Evolutionary conservation across 92 coral and sea anemone species (phyloP).

Genomic region (Palythoa caribaeorum): DNA sequence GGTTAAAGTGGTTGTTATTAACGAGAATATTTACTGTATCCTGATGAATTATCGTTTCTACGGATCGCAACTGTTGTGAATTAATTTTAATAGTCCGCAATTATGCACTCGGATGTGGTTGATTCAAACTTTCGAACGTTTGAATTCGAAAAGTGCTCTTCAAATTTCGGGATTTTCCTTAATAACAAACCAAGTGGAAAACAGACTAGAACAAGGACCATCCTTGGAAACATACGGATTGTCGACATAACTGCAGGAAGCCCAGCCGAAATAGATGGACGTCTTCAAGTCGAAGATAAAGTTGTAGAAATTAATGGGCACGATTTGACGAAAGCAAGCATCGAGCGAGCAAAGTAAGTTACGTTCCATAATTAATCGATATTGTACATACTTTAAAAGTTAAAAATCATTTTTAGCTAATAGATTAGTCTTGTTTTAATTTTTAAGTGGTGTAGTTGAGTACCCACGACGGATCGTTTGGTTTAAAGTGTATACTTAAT

Average conservation of each 20-base stretch:
- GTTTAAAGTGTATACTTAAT: not conserved
- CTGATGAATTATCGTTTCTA: conserved; percentile 2
- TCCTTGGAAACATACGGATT: conserved; percentile 82
- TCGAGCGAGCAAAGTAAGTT: conserved; percentile 84
- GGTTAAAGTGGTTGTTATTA: not conserved
- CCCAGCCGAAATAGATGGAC: conserved; percentile 72
- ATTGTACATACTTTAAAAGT: not conserved
- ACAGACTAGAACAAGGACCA: conserved; percentile 67
- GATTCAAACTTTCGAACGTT: conserved; percentile 45
- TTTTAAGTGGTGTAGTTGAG: conserved; percentile 21
- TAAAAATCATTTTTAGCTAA: not conserved
- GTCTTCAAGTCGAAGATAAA: conserved; percentile 80
- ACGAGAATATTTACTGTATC: not conserved
- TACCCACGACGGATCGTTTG: not conserved
- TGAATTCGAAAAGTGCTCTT: conserved; percentile 83
- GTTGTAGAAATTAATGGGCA: conserved; percentile 83
- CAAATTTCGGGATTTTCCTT: conserved; percentile 78
- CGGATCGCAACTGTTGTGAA: not conserved
- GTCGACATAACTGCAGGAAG: conserved; percentile 75
- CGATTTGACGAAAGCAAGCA: conserved; percentile 79
- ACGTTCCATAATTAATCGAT: not conserved
- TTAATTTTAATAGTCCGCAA: not conserved
- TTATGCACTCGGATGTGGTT: conserved; percentile 17
- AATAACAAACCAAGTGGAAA: conserved; percentile 61
- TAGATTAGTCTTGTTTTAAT: not conserved